A percentile compares a stretch with the other conserved stretches of the same genome.
Evolutionary conservation across 2,113 vertebrate genomes (phyloP).

Genomic region (Agapornis roseicollis): DNA sequence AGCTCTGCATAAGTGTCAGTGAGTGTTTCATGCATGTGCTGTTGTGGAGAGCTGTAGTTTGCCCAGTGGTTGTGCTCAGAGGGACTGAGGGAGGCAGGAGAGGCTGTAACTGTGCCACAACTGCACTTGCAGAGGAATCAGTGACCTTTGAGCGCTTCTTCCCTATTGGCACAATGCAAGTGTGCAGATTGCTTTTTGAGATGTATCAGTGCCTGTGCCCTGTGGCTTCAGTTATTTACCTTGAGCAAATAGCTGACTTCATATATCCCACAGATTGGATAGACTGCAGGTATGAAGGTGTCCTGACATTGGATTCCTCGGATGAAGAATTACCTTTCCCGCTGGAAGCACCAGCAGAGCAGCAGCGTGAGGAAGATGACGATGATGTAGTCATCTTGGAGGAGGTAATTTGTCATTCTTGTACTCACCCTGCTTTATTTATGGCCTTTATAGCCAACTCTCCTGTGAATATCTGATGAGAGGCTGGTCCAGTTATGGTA

Average conservation of each 20-base stretch:
- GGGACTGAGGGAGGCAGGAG: not conserved
- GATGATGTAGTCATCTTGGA: constrained; percentile 84
- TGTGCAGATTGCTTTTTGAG: not conserved
- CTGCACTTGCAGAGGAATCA: not conserved
- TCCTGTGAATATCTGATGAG: not conserved
- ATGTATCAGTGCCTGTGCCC: not conserved
- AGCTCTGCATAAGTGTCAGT: not conserved
- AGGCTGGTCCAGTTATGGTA: not conserved
- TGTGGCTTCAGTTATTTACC: not conserved
- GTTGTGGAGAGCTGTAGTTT: not conserved
- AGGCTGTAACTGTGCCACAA: not conserved
- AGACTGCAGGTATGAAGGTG: constrained; percentile 69
- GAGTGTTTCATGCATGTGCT: not conserved
- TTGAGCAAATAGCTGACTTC: not conserved
- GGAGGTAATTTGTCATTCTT: constrained; percentile 74
- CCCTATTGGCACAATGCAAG: not conserved
- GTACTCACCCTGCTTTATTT: not conserved
- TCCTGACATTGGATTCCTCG: constrained; percentile 89
- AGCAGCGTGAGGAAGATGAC: constrained; percentile 73
- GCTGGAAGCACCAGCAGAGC: constrained; percentile 72
- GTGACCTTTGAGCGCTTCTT: not conserved
- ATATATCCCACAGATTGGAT: constrained; percentile 51
- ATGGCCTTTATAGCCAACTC: not conserved
- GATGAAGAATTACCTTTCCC: constrained; percentile 86
- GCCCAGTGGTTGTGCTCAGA: not conserved